A percentile compares a stretch with the other conserved stretches of the same genome.
These are phyloP conservation scores for Protomyctophum bolini DNA, from an alignment of 2,113 vertebrate species.

Conservation along the genomic window DNA sequence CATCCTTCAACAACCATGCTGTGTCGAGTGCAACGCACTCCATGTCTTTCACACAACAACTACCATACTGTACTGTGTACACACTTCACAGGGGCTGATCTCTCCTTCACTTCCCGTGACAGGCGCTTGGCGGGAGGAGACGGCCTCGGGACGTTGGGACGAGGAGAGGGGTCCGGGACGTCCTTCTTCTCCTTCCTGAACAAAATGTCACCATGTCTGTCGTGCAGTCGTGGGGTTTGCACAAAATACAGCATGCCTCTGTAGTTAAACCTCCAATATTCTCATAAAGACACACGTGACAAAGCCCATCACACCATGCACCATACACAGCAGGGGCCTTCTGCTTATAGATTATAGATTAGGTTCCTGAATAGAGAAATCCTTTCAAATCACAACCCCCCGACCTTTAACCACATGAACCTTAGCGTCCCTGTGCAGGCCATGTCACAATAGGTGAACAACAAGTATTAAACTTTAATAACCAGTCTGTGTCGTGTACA, in stretches of 20 bases:
- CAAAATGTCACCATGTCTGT: conserved; percentile 38
- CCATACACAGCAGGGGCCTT: conserved; percentile 22
- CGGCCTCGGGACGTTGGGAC: conserved; percentile 9
- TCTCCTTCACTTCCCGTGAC: conserved; percentile 64
- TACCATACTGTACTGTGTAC: too few species aligned
- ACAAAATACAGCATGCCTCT: neutral
- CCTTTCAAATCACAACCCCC: too few species aligned
- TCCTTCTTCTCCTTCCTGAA: conserved; percentile 73
- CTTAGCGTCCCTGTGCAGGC: too few species aligned
- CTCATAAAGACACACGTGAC: conserved; percentile 21
- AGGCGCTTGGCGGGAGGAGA: conserved; percentile 40
- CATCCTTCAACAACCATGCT: too few species aligned
- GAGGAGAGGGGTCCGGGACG: conserved; percentile 27
- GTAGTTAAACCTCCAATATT: neutral
- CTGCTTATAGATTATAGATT: too few species aligned
- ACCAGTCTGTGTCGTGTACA: too few species aligned
- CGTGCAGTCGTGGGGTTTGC: neutral
- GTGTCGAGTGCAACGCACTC: too few species aligned
- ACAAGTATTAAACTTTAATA: too few species aligned
- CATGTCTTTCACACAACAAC: too few species aligned
- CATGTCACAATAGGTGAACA: too few species aligned
- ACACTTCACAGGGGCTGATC: conserved; percentile 53
- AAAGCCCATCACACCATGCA: conserved; percentile 49
- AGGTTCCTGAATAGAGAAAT: too few species aligned
- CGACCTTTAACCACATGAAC: too few species aligned